A percentile compares a stretch with the other conserved stretches of the same genome.
These are phyloP conservation scores for Aethes cnicana DNA, from an alignment of 2,888 invertebrate species.

Conservation along the genomic window DNA sequence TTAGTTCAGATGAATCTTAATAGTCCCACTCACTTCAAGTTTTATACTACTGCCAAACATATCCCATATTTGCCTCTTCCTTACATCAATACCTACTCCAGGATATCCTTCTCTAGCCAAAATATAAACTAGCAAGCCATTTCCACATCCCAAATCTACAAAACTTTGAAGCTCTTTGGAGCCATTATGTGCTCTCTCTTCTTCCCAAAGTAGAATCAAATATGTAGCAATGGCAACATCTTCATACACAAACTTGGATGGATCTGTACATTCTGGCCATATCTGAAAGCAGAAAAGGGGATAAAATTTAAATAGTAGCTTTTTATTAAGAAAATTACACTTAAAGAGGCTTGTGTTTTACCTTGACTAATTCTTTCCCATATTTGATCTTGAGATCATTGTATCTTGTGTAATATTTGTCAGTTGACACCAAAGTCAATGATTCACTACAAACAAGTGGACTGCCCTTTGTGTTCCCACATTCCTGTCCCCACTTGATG, in stretches of 20 bases:
- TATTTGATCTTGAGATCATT: constrained; percentile 89
- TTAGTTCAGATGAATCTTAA: neutral
- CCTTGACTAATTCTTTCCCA: constrained; percentile 87
- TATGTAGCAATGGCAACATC: constrained; percentile 97
- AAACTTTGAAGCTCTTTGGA: constrained; percentile 82
- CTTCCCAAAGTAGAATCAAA: constrained; percentile 90
- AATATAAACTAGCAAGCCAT: constrained; percentile 95
- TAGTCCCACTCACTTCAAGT: constrained; percentile 81
- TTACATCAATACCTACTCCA: constrained; percentile 92
- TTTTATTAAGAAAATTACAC: too few relatives aligned
- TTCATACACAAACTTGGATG: constrained; percentile 97
- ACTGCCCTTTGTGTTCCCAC: constrained; percentile 40
- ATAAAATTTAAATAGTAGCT: too few relatives aligned
- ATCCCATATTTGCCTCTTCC: constrained; percentile 94
- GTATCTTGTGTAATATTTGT: constrained; percentile 88
- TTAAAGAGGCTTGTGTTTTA: constrained; percentile 47
- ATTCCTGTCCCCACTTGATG: constrained; percentile 83
- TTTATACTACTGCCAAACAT: constrained; percentile 85
- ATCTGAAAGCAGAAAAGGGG: too few relatives aligned
- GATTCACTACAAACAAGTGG: constrained; percentile 74
- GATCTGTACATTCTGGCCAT: constrained; percentile 97
- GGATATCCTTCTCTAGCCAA: constrained; percentile 91
- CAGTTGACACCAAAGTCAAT: constrained; percentile 84
- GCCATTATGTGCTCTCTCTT: constrained; percentile 68
- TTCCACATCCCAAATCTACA: constrained; percentile 98